Percentiles rank a stretch among this genome's conserved stretches.
Evolutionary conservation across 1,140 invertebrate species (phyloP).

Genomic region (Drosophila fuyamai): DNA sequence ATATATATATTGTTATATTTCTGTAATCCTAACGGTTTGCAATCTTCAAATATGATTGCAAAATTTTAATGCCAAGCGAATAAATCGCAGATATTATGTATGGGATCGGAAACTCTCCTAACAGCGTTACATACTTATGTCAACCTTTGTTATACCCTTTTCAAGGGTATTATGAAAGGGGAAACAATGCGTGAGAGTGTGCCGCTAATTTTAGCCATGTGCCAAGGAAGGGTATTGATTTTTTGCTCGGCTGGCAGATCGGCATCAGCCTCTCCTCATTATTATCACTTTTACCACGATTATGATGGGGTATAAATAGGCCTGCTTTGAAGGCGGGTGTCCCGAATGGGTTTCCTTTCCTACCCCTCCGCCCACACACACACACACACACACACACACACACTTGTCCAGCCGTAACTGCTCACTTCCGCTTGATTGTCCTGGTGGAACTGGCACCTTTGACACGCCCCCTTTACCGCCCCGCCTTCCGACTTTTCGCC

Average conservation of each 20-base stretch:
- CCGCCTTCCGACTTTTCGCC: slow-evolving; percentile 10
- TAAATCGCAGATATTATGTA: no score
- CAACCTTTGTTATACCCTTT: no score
- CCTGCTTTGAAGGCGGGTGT: slow-evolving; percentile 34
- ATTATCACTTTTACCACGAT: slow-evolving; percentile 41
- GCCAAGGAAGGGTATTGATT: slow-evolving; percentile 69
- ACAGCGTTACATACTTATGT: not conserved
- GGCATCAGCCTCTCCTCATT: slow-evolving; percentile 39
- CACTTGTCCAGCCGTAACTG: slow-evolving; percentile 31
- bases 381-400: slow-evolving; percentile 1
- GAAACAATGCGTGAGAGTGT: slow-evolving; percentile 20
- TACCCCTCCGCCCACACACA: slow-evolving; percentile 5
- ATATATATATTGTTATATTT: no score
- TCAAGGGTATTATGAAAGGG: not conserved
- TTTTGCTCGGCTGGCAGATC: slow-evolving; percentile 52
- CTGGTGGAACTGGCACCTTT: slow-evolving; percentile 33
- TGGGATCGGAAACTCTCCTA: no score
- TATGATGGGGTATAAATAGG: slow-evolving; percentile 56
- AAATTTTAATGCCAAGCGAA: no score
- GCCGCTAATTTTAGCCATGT: slow-evolving; percentile 66
- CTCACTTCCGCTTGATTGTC: slow-evolving; percentile 61
- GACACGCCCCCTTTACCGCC: not conserved
- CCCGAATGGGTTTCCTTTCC: slow-evolving; percentile 17
- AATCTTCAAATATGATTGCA: no score
- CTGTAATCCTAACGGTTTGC: no score